phyloP scores from a whole-genome alignment of 2,113 vertebrate genomes.

The Colossoma macropomum region DNA sequence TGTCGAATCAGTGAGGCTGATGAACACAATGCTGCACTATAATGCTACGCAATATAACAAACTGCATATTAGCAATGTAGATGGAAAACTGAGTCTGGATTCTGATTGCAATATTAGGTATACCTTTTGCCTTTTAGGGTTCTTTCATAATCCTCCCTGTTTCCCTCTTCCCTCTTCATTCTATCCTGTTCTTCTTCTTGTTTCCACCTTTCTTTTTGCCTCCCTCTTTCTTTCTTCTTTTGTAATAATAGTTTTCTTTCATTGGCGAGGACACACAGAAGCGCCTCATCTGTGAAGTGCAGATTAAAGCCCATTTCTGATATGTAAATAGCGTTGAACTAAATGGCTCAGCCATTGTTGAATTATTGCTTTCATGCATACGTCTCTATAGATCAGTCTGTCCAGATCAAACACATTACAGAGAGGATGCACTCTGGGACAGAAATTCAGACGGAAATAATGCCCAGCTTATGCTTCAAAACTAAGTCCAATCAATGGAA shows the following conservation, averaged over 20 bases:
- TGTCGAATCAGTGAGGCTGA: too few relatives aligned
- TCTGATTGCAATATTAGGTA: too few relatives aligned
- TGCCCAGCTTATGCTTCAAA: not conserved
- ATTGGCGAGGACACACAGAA: not conserved
- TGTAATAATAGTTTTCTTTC: slow-evolving; percentile 17
- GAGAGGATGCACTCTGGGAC: not conserved
- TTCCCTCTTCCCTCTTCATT: not conserved
- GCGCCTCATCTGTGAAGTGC: slow-evolving; percentile 33
- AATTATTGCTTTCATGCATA: slow-evolving; percentile 47
- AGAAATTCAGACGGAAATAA: not conserved
- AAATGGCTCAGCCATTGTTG: slow-evolving; percentile 34
- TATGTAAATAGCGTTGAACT: slow-evolving; percentile 51
- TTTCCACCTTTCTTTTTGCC: not conserved
- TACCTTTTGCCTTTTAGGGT: too few relatives aligned
- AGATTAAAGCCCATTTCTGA: slow-evolving; percentile 54
- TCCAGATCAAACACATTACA: slow-evolving; percentile 45
- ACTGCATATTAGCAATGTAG: too few relatives aligned
- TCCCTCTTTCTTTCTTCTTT: slow-evolving; percentile 7
- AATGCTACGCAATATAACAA: too few relatives aligned
- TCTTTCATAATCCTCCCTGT: slow-evolving; percentile 3
- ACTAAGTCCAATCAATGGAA: not conserved
- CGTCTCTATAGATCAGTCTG: slow-evolving; percentile 33
- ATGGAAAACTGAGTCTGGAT: too few relatives aligned
- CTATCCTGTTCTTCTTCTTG: not conserved
- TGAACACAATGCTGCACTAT: too few relatives aligned